Conservation (phyloP, 2,888 invertebrate genomes). For the Aphodius sticticus region DNA sequence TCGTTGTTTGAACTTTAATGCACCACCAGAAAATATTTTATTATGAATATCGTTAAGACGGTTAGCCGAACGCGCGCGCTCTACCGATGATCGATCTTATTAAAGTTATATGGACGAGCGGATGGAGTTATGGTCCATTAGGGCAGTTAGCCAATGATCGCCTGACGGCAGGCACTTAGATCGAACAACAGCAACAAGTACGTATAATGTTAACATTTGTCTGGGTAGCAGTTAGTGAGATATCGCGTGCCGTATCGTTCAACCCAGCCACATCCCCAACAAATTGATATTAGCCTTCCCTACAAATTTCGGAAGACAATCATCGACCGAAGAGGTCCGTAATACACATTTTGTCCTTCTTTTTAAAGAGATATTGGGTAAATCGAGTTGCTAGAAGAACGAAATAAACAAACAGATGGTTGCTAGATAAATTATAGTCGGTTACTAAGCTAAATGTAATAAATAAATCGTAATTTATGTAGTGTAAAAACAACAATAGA, state of each 20-base stretch:
- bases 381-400: too few species aligned
- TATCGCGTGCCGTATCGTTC: constrained; percentile 41
- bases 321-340: too few species aligned
- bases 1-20: background rate
- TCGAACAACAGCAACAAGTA: constrained; percentile 52
- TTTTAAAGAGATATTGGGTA: too few species aligned
- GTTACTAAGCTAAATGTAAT: too few species aligned
- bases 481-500: too few species aligned
- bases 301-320: background rate
- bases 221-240: constrained; percentile 45
- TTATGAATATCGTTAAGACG: constrained; percentile 25
- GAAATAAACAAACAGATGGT: too few species aligned
- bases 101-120: constrained; percentile 18
- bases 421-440: too few species aligned
- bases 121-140: constrained; percentile 35
- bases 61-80: too few species aligned
- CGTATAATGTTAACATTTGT: constrained; percentile 48
- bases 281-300: constrained; percentile 11
- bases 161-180: constrained; percentile 50
- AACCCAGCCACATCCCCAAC: background rate
- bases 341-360: too few species aligned
- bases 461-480: too few species aligned
- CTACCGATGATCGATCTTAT: background rate
- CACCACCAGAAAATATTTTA: constrained; percentile 19
- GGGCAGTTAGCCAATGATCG: constrained; percentile 41